phyloP scores from a whole-genome alignment of 2,888 invertebrate species.

The Drosophila leonis region DNA sequence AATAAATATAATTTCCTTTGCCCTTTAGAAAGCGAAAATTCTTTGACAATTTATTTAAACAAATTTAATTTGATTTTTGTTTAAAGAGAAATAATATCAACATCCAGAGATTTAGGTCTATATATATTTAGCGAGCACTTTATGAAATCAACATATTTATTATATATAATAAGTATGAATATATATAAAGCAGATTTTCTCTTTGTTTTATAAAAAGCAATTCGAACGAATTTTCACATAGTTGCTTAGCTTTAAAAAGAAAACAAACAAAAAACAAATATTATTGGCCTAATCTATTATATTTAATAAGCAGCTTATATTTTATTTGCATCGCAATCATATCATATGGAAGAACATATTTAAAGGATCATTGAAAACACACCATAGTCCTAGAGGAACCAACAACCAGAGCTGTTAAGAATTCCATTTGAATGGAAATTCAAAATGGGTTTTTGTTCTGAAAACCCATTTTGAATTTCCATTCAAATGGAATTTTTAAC shows the following conservation, averaged over 20 bases:
- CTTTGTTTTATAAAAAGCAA: slow-evolving; percentile 34
- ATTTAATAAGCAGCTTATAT: slow-evolving; percentile 51
- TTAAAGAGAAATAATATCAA: neutral
- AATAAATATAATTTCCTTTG: slow-evolving; percentile 14
- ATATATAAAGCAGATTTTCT: neutral
- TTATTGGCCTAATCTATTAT: slow-evolving; percentile 44
- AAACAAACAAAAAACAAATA: neutral
- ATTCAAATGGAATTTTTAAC: too few relatives aligned
- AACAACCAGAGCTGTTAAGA: too few relatives aligned
- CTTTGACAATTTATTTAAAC: slow-evolving; percentile 2
- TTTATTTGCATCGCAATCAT: slow-evolving; percentile 68
- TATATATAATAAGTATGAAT: slow-evolving; percentile 10
- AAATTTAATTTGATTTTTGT: slow-evolving; percentile 6
- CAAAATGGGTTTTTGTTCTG: too few relatives aligned
- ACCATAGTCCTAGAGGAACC: slow-evolving; percentile 40
- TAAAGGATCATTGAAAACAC: slow-evolving; percentile 18
- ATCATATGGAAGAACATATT: slow-evolving; percentile 40
- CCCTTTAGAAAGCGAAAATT: neutral
- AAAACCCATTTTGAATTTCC: too few relatives aligned
- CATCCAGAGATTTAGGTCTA: slow-evolving; percentile 3
- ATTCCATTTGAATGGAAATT: too few relatives aligned
- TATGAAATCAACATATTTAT: slow-evolving; percentile 12
- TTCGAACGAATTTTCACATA: slow-evolving; percentile 72
- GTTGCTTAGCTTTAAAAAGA: slow-evolving; percentile 54
- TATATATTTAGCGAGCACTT: slow-evolving; percentile 14